Conservation (phyloP, 2,888 invertebrate genomes). For the Reticulitermes lucifugus region DNA sequence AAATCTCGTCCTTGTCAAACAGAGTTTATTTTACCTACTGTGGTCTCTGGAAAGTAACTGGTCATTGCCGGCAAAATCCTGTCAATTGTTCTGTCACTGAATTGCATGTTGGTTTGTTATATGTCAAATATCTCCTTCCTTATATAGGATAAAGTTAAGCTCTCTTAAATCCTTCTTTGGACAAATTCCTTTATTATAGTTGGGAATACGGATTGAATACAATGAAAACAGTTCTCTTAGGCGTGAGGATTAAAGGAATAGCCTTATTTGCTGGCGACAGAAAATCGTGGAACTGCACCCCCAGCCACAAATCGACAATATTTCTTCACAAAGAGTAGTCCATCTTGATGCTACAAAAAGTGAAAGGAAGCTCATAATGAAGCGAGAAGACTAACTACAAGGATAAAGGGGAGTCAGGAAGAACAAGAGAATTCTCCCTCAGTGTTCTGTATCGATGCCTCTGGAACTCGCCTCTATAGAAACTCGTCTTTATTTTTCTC, state of each 20-base stretch:
- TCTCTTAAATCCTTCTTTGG: not conserved
- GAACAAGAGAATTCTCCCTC: constrained; percentile 21
- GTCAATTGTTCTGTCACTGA: no score
- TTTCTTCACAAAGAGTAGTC: constrained; percentile 35
- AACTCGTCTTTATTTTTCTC: not conserved
- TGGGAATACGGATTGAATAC: not conserved
- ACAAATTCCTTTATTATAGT: not conserved
- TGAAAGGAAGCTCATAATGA: constrained; percentile 11
- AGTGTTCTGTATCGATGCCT: not conserved
- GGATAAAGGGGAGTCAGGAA: constrained; percentile 35
- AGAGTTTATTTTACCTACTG: no score
- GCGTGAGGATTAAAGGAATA: not conserved
- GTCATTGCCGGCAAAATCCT: no score
- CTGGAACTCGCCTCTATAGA: not conserved
- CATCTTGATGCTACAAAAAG: constrained; percentile 30
- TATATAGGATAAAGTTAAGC: no score
- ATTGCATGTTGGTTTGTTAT: no score
- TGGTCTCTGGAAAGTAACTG: no score
- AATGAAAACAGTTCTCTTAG: constrained; percentile 8
- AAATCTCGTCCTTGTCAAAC: no score
- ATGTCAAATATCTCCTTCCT: no score
- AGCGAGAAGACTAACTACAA: constrained; percentile 33
- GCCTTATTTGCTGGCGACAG: not conserved
- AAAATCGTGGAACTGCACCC: not conserved
- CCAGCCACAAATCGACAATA: constrained; percentile 20